Evolutionary conservation across 2,888 invertebrate genomes (phyloP).

Genomic region (Mycogona germanica): DNA sequence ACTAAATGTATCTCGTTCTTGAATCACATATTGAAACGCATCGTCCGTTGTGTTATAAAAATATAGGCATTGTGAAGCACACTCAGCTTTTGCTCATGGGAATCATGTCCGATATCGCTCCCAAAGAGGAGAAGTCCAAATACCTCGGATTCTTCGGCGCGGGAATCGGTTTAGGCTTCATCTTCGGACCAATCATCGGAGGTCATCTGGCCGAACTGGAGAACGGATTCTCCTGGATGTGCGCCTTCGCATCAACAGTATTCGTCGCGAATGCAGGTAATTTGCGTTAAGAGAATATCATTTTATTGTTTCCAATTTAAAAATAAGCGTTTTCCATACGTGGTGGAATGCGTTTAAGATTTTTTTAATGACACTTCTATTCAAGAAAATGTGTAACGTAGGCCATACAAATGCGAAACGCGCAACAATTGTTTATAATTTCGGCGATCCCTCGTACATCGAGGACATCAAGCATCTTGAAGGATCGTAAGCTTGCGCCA

Average conservation of each 20-base stretch:
- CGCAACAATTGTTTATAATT: background rate
- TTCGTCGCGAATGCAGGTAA: slow-evolving; percentile 31
- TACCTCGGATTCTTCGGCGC: slow-evolving; percentile 33
- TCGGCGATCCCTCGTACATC: background rate
- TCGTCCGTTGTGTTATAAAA: too few species aligned
- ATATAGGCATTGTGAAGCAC: slow-evolving; percentile 1
- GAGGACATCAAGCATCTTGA: background rate
- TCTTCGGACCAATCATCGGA: slow-evolving; percentile 33
- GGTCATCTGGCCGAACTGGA: slow-evolving; percentile 31
- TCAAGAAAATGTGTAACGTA: too few species aligned
- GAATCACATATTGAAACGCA: too few species aligned
- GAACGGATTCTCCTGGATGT: slow-evolving; percentile 29
- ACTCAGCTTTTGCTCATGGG: slow-evolving; percentile 1
- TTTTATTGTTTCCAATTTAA: too few species aligned
- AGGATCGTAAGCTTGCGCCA: too few species aligned
- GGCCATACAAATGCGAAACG: too few species aligned
- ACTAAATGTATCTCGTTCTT: too few species aligned
- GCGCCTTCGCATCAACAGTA: slow-evolving; percentile 26
- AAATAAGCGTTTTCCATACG: too few species aligned
- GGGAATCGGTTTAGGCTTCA: slow-evolving; percentile 33
- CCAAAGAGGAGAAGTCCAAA: slow-evolving; percentile 25
- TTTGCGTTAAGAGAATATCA: too few species aligned
- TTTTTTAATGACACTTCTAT: too few species aligned
- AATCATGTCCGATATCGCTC: slow-evolving; percentile 25
- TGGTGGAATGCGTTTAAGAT: too few species aligned